phyloP scores from a whole-genome alignment of 2,888 invertebrate species.

The Drosophila neutralis region DNA sequence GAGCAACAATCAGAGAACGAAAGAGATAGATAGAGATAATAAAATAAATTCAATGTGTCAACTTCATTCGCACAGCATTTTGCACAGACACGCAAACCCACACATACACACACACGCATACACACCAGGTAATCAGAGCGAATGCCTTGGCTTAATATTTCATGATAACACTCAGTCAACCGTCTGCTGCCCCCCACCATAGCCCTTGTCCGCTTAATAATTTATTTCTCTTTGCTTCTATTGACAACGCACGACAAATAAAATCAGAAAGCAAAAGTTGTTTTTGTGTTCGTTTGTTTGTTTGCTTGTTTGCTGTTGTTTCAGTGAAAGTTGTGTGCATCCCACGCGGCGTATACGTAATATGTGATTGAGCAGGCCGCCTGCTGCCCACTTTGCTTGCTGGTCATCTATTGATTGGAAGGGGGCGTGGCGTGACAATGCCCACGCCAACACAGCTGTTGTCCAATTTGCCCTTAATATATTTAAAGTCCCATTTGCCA shows the following conservation, averaged over 20 bases:
- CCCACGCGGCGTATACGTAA: conserved; percentile 45
- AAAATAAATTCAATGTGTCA: conserved; percentile 72
- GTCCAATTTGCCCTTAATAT: conserved; percentile 29
- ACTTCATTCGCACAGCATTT: conserved; percentile 59
- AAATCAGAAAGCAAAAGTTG: conserved; percentile 60
- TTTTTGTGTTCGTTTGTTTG: conserved; percentile 14
- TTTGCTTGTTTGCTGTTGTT: conserved; percentile 11
- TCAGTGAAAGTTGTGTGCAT: conserved; percentile 46
- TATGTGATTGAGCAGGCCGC: conserved; percentile 4
- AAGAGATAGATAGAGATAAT: conserved; percentile 13
- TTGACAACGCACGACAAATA: conserved; percentile 59
- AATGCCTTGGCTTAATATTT: conserved; percentile 60
- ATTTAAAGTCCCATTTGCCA: conserved; percentile 31
- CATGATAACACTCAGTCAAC: conserved; percentile 60
- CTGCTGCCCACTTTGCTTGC: conserved; percentile 18
- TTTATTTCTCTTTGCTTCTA: conserved; percentile 73
- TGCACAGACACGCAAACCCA: conserved; percentile 22
- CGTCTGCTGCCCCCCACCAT: neutral
- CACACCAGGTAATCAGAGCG: conserved; percentile 30
- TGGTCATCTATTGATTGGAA: conserved; percentile 59
- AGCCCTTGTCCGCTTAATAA: conserved; percentile 58
- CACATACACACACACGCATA: conserved; percentile 20
- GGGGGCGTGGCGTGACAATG: conserved; percentile 15
- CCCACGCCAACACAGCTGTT: neutral
- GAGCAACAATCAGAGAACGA: neutral